Base-by-base conservation (phyloP, 1,140 invertebrate species). In the Gryllus bimaculatus region DNA sequence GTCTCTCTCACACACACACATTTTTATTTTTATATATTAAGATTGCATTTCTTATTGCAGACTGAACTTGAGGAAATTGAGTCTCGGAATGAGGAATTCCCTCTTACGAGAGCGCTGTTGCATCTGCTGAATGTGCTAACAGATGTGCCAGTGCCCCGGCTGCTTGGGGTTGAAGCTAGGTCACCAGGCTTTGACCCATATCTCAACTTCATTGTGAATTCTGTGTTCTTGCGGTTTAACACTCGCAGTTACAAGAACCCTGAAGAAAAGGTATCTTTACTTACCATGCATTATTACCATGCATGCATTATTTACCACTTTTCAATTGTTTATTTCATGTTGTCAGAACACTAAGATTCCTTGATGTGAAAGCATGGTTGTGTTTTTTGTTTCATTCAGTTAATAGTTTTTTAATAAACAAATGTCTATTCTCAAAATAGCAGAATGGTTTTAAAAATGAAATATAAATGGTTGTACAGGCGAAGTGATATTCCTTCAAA, bases 171-270 rank as follows among this genome's bases (percentile, higher is more conserved):
- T 5, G 94, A 94, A 0, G 87, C 90, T 8, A 88, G 96, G n/a
- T 89, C 91, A 75, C 94, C 95, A 5, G 95, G 96, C 3, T 93
- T 98, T 81, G 92, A 95, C 86, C 95, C 96, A 0, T 98, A 98
- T 84, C 85, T 98, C 15, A 89, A 92, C 8, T 97, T 96, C 84
- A 90, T 96, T 39, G 87, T 93, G 12, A 90, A 94, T 82, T 89
- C 90, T 0, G 91, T 98, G 0, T 93, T 97, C 73, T 85, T 96
- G 3, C 91, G 92, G 81, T 94, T 93, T 82, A 90, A 92, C 81
- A 90, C 92, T 18, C 87, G 96, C 8, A 90, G 91, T 0, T 97
- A 96, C 83, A 93, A 93, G 83, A 90, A 92, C 83, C 87, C 89
- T 0, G 87, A 87, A 10, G 95, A 97, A 86, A 93, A 92, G 87